Conservation (phyloP, 2,888 invertebrate genomes). For the Lasioglossum oenotherae region DNA sequence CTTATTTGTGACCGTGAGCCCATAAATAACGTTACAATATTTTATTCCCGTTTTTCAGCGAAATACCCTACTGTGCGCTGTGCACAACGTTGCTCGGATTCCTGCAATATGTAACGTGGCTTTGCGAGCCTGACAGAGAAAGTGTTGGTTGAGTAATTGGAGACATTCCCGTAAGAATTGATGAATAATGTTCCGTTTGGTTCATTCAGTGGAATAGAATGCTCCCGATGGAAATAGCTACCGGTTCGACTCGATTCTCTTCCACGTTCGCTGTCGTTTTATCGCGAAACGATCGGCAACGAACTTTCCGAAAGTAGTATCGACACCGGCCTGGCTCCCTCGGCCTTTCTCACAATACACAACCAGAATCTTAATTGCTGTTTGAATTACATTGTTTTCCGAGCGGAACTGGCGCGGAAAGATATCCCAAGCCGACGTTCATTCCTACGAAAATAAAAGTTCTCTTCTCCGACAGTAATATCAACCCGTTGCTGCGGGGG, state of each 20-base stretch:
- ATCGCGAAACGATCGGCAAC: not conserved
- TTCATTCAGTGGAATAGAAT: not conserved
- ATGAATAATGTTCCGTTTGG: conserved; percentile 22
- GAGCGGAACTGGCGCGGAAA: not conserved
- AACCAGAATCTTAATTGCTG: conserved; percentile 31
- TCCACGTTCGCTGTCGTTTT: not conserved
- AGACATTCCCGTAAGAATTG: not conserved
- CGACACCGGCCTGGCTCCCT: not conserved
- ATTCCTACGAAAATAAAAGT: conserved; percentile 24
- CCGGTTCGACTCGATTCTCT: not conserved
- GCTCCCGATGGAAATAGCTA: not conserved
- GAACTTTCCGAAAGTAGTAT: conserved; percentile 12
- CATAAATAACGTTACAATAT: too few relatives aligned
- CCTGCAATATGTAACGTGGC: conserved; percentile 31
- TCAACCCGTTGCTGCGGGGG: not conserved
- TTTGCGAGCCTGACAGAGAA: not conserved
- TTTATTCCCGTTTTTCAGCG: too few relatives aligned
- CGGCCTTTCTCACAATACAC: not conserved
- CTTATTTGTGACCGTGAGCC: too few relatives aligned
- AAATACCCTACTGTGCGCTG: too few relatives aligned
- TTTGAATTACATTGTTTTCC: conserved; percentile 32
- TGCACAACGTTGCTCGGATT: conserved; percentile 24
- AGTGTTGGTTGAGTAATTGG: not conserved
- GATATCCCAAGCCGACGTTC: not conserved
- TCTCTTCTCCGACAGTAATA: not conserved